Evolutionary conservation across 2,113 vertebrate genomes (phyloP).

Genomic region (Rostratula benghalensis): DNA sequence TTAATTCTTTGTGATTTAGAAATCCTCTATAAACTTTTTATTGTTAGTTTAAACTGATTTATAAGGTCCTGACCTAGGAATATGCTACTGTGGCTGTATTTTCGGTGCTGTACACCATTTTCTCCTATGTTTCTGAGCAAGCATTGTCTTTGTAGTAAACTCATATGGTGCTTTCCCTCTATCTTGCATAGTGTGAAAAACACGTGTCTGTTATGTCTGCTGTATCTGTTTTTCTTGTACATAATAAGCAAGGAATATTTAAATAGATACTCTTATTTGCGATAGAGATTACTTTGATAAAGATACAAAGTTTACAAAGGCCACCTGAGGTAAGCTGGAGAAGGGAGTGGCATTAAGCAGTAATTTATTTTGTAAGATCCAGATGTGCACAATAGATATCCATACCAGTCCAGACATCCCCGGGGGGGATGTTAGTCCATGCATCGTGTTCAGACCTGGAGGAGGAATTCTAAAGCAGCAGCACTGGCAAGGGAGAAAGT

Average conservation of each 20-base stretch:
- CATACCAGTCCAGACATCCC: background rate
- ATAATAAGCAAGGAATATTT: background rate
- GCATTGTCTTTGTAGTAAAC: background rate
- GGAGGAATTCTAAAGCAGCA: background rate
- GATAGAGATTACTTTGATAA: background rate
- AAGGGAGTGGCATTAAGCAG: background rate
- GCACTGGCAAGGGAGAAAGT: background rate
- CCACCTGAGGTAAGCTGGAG: rapidly evolving
- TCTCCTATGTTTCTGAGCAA: background rate
- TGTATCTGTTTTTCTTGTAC: background rate
- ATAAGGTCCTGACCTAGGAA: background rate
- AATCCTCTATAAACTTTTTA: constrained; percentile 2
- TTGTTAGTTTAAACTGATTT: constrained; percentile 26
- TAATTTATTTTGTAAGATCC: background rate
- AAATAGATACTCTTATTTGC: background rate
- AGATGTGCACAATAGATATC: background rate
- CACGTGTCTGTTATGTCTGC: background rate
- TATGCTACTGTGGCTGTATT: background rate
- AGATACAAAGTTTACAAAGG: background rate
- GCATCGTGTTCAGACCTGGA: background rate
- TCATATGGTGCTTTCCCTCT: background rate
- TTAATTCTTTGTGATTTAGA: constrained; percentile 1
- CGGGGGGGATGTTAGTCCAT: background rate
- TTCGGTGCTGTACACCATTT: background rate
- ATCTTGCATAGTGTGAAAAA: background rate